Conservation (phyloP, 2,113 vertebrate species). For the Benitochromis conjunctus region DNA sequence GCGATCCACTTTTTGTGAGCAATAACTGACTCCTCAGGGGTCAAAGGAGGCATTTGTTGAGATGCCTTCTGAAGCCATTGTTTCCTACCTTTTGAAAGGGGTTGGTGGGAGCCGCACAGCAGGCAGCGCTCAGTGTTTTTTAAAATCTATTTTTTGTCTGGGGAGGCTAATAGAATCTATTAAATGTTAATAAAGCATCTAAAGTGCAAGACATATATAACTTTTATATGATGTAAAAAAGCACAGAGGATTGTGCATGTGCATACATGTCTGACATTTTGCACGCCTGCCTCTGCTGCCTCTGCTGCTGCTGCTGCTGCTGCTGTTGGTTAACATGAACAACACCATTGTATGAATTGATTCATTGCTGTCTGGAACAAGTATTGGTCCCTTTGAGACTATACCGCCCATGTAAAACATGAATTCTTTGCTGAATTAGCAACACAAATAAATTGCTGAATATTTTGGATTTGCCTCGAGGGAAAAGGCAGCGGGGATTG, state of each 20-base stretch:
- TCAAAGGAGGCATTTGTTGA: conserved; percentile 34
- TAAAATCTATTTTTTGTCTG: conserved; percentile 53
- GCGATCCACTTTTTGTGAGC: conserved; percentile 7
- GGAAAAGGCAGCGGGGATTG: conserved; percentile 30
- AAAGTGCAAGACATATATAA: conserved; percentile 36
- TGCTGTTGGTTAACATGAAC: conserved; percentile 13
- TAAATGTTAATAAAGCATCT: conserved; percentile 63
- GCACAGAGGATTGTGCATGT: not conserved
- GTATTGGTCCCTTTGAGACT: conserved; percentile 38
- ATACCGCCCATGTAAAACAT: conserved; percentile 36
- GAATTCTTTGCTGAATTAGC: conserved; percentile 41
- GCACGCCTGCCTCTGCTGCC: not conserved
- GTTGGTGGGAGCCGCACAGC: not conserved
- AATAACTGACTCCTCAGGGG: conserved; percentile 52
- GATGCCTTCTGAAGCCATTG: conserved; percentile 41
- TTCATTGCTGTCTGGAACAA: conserved; percentile 35
- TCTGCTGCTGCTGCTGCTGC: not conserved
- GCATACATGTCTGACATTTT: not conserved
- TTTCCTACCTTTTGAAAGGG: not conserved
- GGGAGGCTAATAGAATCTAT: conserved; percentile 46
- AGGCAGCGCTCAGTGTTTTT: conserved; percentile 17
- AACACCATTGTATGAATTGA: conserved; percentile 34
- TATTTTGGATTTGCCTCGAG: conserved; percentile 33
- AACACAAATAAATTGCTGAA: conserved; percentile 50
- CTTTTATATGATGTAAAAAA: conserved; percentile 32